phyloP scores from a whole-genome alignment of 2,113 vertebrate species.

The Larimichthys polyactis region DNA sequence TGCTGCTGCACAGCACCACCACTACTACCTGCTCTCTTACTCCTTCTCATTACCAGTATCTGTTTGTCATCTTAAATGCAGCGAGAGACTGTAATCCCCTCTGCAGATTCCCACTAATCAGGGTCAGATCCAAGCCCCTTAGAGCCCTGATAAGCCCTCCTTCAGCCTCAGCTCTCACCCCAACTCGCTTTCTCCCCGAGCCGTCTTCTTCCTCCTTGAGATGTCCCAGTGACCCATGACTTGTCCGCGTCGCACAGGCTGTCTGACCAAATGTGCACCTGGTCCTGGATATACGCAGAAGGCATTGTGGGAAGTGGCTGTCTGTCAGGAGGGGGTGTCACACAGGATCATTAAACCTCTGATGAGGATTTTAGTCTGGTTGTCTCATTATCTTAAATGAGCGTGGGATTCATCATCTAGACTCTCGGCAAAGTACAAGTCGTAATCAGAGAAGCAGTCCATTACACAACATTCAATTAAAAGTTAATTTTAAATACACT shows the following conservation, averaged over 20 bases:
- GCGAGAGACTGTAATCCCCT: constrained; percentile 56
- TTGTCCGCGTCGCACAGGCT: background rate
- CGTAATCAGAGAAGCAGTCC: background rate
- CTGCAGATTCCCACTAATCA: constrained; percentile 66
- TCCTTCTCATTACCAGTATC: background rate
- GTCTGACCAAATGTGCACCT: background rate
- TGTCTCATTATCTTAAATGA: background rate
- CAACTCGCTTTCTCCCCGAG: background rate
- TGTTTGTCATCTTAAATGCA: constrained; percentile 37
- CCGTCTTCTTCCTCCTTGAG: background rate
- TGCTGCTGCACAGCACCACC: background rate
- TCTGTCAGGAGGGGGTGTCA: background rate
- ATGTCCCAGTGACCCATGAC: constrained; percentile 7
- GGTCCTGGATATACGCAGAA: background rate
- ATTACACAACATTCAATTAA: background rate
- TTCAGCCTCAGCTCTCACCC: background rate
- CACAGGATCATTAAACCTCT: constrained; percentile 4
- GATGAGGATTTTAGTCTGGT: background rate
- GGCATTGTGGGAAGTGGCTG: background rate
- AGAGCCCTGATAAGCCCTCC: constrained; percentile 22
- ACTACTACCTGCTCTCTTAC: background rate
- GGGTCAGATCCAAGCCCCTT: constrained; percentile 42
- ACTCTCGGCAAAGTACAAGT: background rate
- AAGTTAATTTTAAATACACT: background rate
- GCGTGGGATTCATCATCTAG: background rate